phyloP scores from a whole-genome alignment of 2,797 vertebrate genomes.

The Amazona finschi region DNA sequence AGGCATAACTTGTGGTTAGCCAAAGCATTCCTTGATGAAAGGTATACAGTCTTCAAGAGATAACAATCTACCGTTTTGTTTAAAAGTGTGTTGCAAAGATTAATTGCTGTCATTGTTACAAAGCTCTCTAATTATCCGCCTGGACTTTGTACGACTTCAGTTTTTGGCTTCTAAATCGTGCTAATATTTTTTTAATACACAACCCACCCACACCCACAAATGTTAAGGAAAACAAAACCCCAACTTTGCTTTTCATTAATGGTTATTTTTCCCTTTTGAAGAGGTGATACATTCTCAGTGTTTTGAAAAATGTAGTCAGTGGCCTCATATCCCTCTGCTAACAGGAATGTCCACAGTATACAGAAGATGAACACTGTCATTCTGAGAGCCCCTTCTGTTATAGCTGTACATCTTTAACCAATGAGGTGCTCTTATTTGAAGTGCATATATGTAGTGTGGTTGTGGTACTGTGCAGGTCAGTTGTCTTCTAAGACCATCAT shows the following conservation, averaged over 20 bases:
- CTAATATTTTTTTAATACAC: neutral
- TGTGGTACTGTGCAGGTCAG: neutral
- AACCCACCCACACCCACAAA: neutral
- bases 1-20: neutral
- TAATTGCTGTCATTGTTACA: neutral
- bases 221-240: neutral
- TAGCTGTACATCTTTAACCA: neutral
- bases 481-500: neutral
- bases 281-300: fast-evolving
- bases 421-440: neutral
- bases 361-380: neutral
- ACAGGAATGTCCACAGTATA: neutral
- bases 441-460: neutral
- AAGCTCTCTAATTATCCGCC: neutral
- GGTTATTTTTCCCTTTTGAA: neutral
- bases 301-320: neutral
- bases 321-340: neutral
- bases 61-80: neutral
- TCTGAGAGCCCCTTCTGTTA: neutral
- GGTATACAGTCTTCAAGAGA: neutral
- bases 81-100: neutral
- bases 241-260: neutral
- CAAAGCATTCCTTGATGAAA: neutral
- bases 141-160: neutral
- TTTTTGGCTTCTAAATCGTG: neutral